Conservation (phyloP, 2,888 invertebrate species). For the Spilarctia lutea region DNA sequence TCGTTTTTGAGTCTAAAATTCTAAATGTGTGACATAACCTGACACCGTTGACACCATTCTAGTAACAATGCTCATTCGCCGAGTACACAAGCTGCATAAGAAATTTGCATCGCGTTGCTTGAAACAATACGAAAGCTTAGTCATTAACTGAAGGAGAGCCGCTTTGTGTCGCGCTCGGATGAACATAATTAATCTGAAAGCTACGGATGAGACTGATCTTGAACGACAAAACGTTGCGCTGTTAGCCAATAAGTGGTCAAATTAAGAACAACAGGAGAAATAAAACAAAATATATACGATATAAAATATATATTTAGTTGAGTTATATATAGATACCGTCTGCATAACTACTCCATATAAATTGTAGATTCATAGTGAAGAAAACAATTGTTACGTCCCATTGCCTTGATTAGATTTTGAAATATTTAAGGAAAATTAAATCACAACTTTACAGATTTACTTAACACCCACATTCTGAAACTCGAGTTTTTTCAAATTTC, state of each 20-base stretch:
- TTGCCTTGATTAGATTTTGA: not conserved
- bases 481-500: too few relatives aligned
- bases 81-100: conserved; percentile 6
- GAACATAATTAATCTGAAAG: not conserved
- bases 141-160: conserved; percentile 6
- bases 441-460: too few relatives aligned
- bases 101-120: conserved; percentile 26
- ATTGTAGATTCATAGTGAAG: too few relatives aligned
- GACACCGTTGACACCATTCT: conserved; percentile 10
- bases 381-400: not conserved
- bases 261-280: not conserved
- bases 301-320: too few relatives aligned
- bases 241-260: not conserved
- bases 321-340: too few relatives aligned
- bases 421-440: too few relatives aligned
- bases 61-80: not conserved
- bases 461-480: too few relatives aligned
- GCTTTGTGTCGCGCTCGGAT: conserved; percentile 25
- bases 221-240: not conserved
- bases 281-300: too few relatives aligned
- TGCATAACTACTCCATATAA: too few relatives aligned
- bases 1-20: not conserved
- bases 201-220: not conserved
- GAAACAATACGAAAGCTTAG: conserved; percentile 25
- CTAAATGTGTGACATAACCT: not conserved